Evolutionary conservation across 2,797 vertebrate species (phyloP).

Genomic region (Coregonus suidteri): DNA sequence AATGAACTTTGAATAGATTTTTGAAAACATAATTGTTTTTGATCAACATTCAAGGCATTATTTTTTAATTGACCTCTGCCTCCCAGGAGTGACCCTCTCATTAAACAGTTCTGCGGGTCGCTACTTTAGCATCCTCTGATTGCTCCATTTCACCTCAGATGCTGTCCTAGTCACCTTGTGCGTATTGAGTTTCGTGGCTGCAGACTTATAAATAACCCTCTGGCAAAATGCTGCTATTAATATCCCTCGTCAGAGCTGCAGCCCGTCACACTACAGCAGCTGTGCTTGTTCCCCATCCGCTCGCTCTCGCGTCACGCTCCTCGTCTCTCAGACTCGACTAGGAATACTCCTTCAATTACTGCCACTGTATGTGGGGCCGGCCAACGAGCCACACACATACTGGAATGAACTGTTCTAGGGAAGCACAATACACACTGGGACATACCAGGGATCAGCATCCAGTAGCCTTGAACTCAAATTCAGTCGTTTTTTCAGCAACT

Average conservation of each 20-base stretch:
- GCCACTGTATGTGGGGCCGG: constrained; percentile 22
- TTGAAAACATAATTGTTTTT: background rate
- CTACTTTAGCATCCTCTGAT: background rate
- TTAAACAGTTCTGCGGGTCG: background rate
- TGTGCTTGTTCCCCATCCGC: constrained; percentile 26
- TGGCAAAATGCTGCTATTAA: constrained; percentile 44
- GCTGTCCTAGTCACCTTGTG: constrained; percentile 49
- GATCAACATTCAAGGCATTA: background rate
- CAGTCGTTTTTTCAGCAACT: background rate
- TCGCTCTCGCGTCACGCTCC: constrained; percentile 16
- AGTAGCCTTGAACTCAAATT: no score
- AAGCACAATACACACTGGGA: background rate
- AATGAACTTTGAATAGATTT: background rate
- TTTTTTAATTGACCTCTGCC: background rate
- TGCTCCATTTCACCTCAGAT: background rate
- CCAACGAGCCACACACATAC: background rate
- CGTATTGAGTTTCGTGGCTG: constrained; percentile 29
- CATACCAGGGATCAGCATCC: background rate
- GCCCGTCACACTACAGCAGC: constrained; percentile 46
- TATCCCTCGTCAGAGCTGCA: constrained; percentile 49
- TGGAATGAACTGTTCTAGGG: no score
- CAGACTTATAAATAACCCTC: constrained; percentile 54
- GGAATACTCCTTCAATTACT: constrained; percentile 23
- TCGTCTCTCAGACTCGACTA: constrained; percentile 19
- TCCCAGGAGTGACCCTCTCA: background rate